These are phyloP conservation scores for Mobula hypostoma DNA, from an alignment of 2,113 vertebrate genomes.

Conservation along the genomic window DNA sequence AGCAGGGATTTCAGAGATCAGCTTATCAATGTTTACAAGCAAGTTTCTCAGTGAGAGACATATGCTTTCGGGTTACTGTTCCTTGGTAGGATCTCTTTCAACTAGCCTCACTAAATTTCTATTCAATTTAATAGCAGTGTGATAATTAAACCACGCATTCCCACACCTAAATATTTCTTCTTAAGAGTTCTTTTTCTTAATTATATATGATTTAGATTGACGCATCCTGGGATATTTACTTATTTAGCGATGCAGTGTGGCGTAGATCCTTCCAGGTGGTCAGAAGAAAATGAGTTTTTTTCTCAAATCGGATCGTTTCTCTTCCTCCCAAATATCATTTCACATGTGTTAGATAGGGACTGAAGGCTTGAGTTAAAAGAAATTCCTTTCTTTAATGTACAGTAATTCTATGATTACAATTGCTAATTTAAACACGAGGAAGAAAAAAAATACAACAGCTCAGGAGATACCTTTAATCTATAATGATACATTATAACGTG, in stretches of 20 bases:
- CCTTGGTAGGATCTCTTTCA: background rate
- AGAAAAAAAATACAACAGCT: background rate
- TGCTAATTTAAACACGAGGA: background rate
- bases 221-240: too few species aligned
- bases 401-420: background rate
- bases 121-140: background rate
- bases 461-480: background rate
- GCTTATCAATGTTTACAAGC: background rate
- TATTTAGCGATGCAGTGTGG: too few species aligned
- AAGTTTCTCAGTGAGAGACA: background rate
- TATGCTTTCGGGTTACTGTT: background rate
- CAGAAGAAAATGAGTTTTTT: background rate
- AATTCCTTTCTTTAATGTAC: background rate
- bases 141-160: background rate
- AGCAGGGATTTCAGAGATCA: background rate
- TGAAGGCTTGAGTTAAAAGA: background rate
- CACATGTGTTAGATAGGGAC: background rate
- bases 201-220: background rate
- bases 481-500: background rate
- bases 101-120: background rate
- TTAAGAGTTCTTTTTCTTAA: too few species aligned
- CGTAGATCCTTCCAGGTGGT: too few species aligned
- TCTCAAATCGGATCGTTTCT: background rate
- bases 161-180: background rate
- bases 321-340: background rate